These are phyloP conservation scores for Crotalus horridus DNA, from an alignment of 2,113 vertebrate species.

Conservation along the genomic window DNA sequence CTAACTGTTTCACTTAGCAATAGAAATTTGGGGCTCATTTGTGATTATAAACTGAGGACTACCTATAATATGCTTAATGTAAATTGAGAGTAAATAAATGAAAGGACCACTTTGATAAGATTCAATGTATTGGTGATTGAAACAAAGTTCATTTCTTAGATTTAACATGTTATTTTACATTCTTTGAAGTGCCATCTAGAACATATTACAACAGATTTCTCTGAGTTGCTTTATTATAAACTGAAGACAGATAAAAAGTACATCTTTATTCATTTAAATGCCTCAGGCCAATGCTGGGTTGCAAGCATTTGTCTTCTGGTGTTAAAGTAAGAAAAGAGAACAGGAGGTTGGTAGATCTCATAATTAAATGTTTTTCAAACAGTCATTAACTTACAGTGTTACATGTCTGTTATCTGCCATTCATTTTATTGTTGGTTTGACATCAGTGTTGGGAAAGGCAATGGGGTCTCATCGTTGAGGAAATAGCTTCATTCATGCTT, in stretches of 20 bases:
- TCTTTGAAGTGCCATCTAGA: constrained; percentile 17
- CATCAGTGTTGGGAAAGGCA: background rate
- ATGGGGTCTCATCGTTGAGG: background rate
- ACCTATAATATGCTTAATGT: background rate
- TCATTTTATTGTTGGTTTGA: background rate
- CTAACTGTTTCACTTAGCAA: background rate
- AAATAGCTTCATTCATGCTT: background rate
- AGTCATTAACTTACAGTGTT: background rate
- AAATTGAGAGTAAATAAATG: background rate
- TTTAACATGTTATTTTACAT: background rate
- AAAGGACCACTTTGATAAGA: constrained; percentile 7
- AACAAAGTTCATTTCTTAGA: background rate
- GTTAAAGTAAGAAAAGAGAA: background rate
- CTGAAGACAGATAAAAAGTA: background rate
- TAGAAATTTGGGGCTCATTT: background rate
- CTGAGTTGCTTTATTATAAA: background rate
- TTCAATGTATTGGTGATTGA: constrained; percentile 1
- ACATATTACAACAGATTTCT: background rate
- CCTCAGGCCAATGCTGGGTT: background rate
- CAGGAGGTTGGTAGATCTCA: background rate
- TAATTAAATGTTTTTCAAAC: background rate
- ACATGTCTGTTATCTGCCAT: background rate
- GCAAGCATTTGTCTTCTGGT: background rate
- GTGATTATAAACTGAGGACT: background rate
- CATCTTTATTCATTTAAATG: background rate